Base-by-base conservation (phyloP, 2,113 vertebrate genomes). In the Pangasianodon gigas region DNA sequence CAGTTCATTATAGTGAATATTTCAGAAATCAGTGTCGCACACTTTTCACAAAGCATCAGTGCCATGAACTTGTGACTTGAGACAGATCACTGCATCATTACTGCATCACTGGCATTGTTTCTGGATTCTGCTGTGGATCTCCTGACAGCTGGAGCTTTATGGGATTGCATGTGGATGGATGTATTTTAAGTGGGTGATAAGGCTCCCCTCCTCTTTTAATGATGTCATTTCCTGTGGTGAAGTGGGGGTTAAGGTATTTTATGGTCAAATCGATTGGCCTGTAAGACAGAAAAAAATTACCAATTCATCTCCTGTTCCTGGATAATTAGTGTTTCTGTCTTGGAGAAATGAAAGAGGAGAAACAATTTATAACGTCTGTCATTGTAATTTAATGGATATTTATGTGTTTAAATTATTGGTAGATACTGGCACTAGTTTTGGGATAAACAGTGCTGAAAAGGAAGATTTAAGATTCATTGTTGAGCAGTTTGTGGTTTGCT, bases 211-310 rank as follows among this genome's bases (percentile, higher is more conserved):
- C 74, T 8, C 37, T 46, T 84, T 84, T 56, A 56, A 54, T 74
- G 87, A 88, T 65, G 44, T 81, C 18, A 67, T 60, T 88, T 88
- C 75, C 87, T 67, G 18, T 51, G 74, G 56, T 75, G 67, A 84
- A 60, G 9, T 84, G 9, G 19, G 74, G 81, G 37, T 26, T 60
- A 60, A 81, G 79, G 48, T 81, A 54, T 58, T 56, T 52, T 24
- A 5, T 58, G 29, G 80, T 58, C 80, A 56, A 10, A 82, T 82
- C 3, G 16, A 54, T 83, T 2, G 10, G 7, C 80, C 29, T 80
- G 44, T 81, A 81, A 81, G 44, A 79, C 44, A 11, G 29, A 75
- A 37, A 16, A 77, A 77, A 77, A 80, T 52, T 3, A 29, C 1
- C 26, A 14, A 80, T 80, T 83, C 9, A 5, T 41, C 8, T 83